Evolutionary conservation across 2,888 invertebrate species (phyloP), one percentile per base, ranked within the genome.

Genomic region (Endotricha flammealis): DNA sequence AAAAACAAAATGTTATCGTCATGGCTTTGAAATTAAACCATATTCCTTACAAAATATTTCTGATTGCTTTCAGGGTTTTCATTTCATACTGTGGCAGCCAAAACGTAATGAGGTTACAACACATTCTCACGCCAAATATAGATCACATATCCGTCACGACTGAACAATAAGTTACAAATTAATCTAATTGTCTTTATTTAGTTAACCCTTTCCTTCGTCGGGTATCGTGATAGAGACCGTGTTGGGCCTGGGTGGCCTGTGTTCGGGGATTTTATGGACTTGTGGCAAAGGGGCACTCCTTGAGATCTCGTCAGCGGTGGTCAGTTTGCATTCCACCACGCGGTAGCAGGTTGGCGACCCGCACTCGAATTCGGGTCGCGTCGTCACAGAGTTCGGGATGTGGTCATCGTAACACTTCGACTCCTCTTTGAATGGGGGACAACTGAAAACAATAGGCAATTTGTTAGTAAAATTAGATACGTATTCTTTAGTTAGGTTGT

Each of bases 171-270:
- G 31, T 44, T 48, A 50, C 45, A 48, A 51, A 55, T 56, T 28
- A 52, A 59, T 55, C 46, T 55, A 59, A 57, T 44, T 60, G 57
- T 54, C 59, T 68, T 38, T 29, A 41, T 32, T 36, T 29, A 35
- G 46, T 76, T 86, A 86, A 52, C 88, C 88, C 48, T 88, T 89
- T 29, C 88, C 88, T 50, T 89, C 89, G 36, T 87, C 72, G 0
- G 90, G 90, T 68, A 90, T 80, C 41, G 88, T 79, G 57, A 90
- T 89, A 12, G 90, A 89, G 42, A 90, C 89, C 13, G 90, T 88
- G 48, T 87, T 83, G 24, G 83, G 79, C 58, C 70, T 63, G 8
- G 48, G 50, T 24, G 60, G 66, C 52, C 48, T 64, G 41, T 50
- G 51, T 11, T 71, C 67, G 43, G 64, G 61, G 53, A 54, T 50